Base-by-base conservation (phyloP, 2,888 invertebrate genomes). In the Ennomos quercinarius region DNA sequence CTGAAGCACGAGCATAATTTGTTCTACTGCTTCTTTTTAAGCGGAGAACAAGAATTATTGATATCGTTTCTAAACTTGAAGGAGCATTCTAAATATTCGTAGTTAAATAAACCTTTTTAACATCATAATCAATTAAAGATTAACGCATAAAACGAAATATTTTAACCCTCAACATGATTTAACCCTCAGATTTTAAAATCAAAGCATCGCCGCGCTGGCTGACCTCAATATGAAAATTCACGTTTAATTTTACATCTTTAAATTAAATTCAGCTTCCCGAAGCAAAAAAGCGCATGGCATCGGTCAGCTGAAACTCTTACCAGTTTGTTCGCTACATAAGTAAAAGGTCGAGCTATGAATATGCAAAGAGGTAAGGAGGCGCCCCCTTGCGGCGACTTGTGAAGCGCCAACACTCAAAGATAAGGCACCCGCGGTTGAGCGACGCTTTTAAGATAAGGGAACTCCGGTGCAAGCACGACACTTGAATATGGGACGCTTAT, bases 331-430 rank as follows among this genome's bases (percentile, higher is more conserved):
- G 60, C 50, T 66, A 59, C 62, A 66, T 67, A 64, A 67, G 67
- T 64, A 60, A 66, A 67, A 64, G 66, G 63, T 66, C 67, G 71
- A 70, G 72, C 63, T 71, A 75, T 66, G 73, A 78, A 74, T 79
- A 79, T 78, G 78, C 73, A 77, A 78, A 78, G 61, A 73, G 76
- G 78, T 73, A 77, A 78, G 77, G 59, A 73, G 76, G 59, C 57
- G 61, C 64, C 75, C 70, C 69, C 61, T 64, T 62, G 67, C 74
- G 74, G 78, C 77, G 76, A 75, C 71, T 74, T 71, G 72, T 68
- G 70, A 67, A 76, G 74, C 63, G 61, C 69, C 72, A 63, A 71
- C 75, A 68, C 72, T 63, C 38, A 13, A 62, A 69, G 72, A 75
- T 74, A 73, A 73, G 70, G 63, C 58, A 63, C 37, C 58, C 17